These are phyloP conservation scores for Selenia dentaria DNA, from an alignment of 2,888 invertebrate genomes.

Conservation along the genomic window DNA sequence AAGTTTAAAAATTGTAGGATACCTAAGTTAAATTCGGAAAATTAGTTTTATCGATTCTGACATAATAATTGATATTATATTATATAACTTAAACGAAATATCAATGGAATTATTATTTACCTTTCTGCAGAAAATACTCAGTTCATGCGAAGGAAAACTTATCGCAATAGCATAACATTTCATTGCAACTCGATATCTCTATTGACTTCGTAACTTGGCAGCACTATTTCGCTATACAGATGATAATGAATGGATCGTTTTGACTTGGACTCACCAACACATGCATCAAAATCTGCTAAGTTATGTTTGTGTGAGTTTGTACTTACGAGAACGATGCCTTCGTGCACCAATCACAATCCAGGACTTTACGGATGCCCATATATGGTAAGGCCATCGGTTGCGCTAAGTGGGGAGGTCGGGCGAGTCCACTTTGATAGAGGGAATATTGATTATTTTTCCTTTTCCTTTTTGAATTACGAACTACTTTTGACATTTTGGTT, in stretches of 20 bases:
- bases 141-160: too few relatives aligned
- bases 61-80: too few relatives aligned
- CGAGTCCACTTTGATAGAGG: slow-evolving; percentile 66
- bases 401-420: slow-evolving; percentile 74
- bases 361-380: slow-evolving; percentile 91
- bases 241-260: slow-evolving; percentile 63
- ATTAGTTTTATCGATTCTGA: too few relatives aligned
- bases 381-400: slow-evolving; percentile 90
- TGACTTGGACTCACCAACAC: slow-evolving; percentile 53
- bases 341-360: slow-evolving; percentile 86
- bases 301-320: slow-evolving; percentile 55
- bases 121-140: too few relatives aligned
- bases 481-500: slow-evolving; percentile 22
- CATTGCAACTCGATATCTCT: slow-evolving; percentile 26
- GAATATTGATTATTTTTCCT: slow-evolving; percentile 34
- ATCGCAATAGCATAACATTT: too few relatives aligned
- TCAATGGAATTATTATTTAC: too few relatives aligned
- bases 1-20: too few relatives aligned
- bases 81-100: too few relatives aligned
- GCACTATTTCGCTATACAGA: slow-evolving; percentile 39
- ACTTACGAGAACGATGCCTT: slow-evolving; percentile 76
- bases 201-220: slow-evolving; percentile 40
- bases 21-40: too few relatives aligned
- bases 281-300: slow-evolving; percentile 39
- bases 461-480: slow-evolving; percentile 30